phyloP scores from a whole-genome alignment of 2,797 vertebrate species.

The Geotrypetes seraphini region DNA sequence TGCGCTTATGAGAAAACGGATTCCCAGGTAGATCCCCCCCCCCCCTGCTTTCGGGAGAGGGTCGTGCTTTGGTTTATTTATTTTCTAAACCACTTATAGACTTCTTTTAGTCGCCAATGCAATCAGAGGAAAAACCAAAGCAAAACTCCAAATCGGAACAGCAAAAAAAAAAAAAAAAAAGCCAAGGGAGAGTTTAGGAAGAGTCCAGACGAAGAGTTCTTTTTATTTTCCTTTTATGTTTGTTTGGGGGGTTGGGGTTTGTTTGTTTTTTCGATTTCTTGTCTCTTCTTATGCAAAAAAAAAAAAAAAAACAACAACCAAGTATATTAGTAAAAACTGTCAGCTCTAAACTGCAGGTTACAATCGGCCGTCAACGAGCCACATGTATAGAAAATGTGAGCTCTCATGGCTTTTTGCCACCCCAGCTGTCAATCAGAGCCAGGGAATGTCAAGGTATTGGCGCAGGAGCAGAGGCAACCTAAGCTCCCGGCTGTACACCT shows the following conservation, averaged over 20 bases:
- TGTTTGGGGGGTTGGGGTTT: slow-evolving; percentile 70
- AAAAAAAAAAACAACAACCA: slow-evolving; percentile 15
- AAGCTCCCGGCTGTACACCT: no score
- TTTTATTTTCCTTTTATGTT: slow-evolving; percentile 54
- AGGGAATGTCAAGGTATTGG: slow-evolving; percentile 99
- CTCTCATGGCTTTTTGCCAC: slow-evolving; percentile 99
- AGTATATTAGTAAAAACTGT: slow-evolving; percentile 54
- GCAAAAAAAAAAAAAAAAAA: background rate
- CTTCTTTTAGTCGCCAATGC: no score
- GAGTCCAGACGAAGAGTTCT: slow-evolving; percentile 65
- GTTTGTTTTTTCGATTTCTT: slow-evolving; percentile 59
- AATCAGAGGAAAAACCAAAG: slow-evolving; percentile 4
- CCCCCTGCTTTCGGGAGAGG: slow-evolving; percentile 1
- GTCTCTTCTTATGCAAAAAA: slow-evolving; percentile 9
- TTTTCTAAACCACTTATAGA: no score
- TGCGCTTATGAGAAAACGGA: slow-evolving; percentile 82
- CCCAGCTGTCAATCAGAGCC: slow-evolving; percentile 99
- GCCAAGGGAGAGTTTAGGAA: background rate
- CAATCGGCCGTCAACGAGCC: slow-evolving; percentile 95
- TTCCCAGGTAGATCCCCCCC: no score
- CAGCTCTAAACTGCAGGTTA: slow-evolving; percentile 86
- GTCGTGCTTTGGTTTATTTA: no score
- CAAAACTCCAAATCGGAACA: background rate
- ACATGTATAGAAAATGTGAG: slow-evolving; percentile 98
- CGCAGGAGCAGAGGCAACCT: slow-evolving; percentile 98